phyloP scores from a whole-genome alignment of 1,140 invertebrate genomes.

The Apis florea region DNA sequence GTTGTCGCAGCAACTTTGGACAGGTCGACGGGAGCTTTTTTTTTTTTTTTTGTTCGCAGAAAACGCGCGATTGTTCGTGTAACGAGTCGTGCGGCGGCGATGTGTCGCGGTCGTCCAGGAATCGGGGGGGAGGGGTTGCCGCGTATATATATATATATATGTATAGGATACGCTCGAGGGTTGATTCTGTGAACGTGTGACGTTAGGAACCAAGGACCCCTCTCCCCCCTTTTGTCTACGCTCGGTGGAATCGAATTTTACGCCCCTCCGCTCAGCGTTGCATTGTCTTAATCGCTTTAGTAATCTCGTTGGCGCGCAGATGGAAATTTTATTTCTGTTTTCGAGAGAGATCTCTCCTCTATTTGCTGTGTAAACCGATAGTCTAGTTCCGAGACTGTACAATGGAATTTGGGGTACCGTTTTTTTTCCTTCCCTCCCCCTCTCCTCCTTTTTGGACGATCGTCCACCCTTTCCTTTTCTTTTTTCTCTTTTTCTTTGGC shows the following conservation, averaged over 20 bases:
- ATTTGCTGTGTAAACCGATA: conserved; percentile 34
- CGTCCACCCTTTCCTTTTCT: too few relatives aligned
- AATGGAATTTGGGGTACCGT: conserved; percentile 29
- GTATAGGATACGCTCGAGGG: conserved; percentile 8
- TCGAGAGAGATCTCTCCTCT: background rate
- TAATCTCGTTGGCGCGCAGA: conserved; percentile 38
- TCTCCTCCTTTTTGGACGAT: background rate
- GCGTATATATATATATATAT: too few relatives aligned
- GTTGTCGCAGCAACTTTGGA: conserved; percentile 62
- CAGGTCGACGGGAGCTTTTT: conserved; percentile 65
- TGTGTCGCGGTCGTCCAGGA: conserved; percentile 31
- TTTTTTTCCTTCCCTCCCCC: too few relatives aligned
- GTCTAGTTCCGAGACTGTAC: background rate
- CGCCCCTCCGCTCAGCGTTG: background rate
- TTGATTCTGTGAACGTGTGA: conserved; percentile 34
- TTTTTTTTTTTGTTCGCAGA: conserved; percentile 60
- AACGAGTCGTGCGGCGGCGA: conserved; percentile 55
- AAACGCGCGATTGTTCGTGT: conserved; percentile 62
- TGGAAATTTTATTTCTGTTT: conserved; percentile 52
- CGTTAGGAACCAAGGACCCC: conserved; percentile 21
- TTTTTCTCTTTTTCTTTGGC: background rate
- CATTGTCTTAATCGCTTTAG: conserved; percentile 51
- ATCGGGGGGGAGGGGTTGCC: background rate
- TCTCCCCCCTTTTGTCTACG: background rate
- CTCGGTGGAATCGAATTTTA: conserved; percentile 26